Base-by-base conservation (phyloP, 2,888 invertebrate species). In the Agrotis exclamationis region DNA sequence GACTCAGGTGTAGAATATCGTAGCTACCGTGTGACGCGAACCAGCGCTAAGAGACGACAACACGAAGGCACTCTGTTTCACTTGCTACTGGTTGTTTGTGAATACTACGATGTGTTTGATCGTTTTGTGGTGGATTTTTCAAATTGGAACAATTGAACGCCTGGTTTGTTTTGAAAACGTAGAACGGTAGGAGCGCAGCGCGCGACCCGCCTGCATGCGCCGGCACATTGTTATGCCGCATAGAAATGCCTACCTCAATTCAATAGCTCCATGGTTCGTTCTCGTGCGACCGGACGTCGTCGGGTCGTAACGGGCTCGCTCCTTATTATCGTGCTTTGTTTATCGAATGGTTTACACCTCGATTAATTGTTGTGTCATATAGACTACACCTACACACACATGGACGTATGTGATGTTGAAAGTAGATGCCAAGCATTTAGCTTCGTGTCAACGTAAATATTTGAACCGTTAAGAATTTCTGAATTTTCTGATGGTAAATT, bases 91-190 rank as follows among this genome's bases (percentile, higher is more conserved):
- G 84, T 90, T 95, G 95, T 95, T 95, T 95, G 91, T 90, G 93
- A 93, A 93, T 93, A 91, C 89, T 89, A 83, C 83, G 85, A 84
- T 88, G 89, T 94, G 94, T 95, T 95, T 95, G 89, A 88, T 93
- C 93, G 93, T 95, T 95, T 93, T 94, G 93, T 93, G 86, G 89
- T 92, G 90, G 89, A 93, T 93, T 94, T 95, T 94, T 91, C 88
- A 90, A 93, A 93, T 90, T 87, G 87, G 88, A 95, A 95, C 95
- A 95, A 96, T 95, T 88, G 95, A 88, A 85, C 86, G 87, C 80
- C 85, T 88, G 90, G 88, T 90, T 91, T 95, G 95, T 96, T 96
- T 93, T 95, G 93, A 94, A 95, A 96, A 95, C 94, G 92, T 89
- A 82, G 85, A 87, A 86, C 90, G 90, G 88, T 89, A 85, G 71